Evolutionary conservation across 2,888 invertebrate species (phyloP), one percentile per base, ranked within the genome.

Genomic region (Polia nebulosa): DNA sequence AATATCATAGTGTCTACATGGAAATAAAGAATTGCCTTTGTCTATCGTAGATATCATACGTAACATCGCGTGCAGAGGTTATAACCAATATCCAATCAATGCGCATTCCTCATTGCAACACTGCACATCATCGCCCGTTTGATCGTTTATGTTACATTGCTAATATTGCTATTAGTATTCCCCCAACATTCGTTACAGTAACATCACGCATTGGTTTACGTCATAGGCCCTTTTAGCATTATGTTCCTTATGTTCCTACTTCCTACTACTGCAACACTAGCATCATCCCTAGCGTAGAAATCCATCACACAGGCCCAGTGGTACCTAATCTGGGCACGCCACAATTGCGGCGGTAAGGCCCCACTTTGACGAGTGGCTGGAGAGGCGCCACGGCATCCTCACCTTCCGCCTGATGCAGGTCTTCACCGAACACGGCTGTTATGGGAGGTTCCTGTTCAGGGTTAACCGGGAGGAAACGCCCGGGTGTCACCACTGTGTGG

Each of bases 21-120:
- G 9, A 34, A 45, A 27, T 22, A 44, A 11, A 7, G 15, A 29
- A 36, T 56, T 76, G 61, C 44, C 47, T 49, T 61, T 56, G 47
- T 57, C 8, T 45, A 11, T 49, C 22, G 45, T 36, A n/a, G n/a
- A n/a, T n/a, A 8, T 49, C 15, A 36, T 57, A 65, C 36, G 36
- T 63, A 70, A 70, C 44, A 72, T 80, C 25, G 81, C 78, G 72
- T 80, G 81, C 36, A n/a, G 58, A 68, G 65, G 58, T 62, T 59
- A 60, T 61, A 52, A 27, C 52, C 34, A 29, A 61, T 59, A 25
- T 17, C 27, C 45, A 8, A 52, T 52, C n/a, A 64, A 34, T 49
- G 13, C 51, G 20, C 69, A 63, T 81, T 72, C 55, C 34, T 64
- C 17, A 59, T 72, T 76, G 72, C 59, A 63, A 68, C 45, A 60